These are phyloP conservation scores for Malthinus flaveolus DNA, from an alignment of 2,888 invertebrate species.

Conservation along the genomic window DNA sequence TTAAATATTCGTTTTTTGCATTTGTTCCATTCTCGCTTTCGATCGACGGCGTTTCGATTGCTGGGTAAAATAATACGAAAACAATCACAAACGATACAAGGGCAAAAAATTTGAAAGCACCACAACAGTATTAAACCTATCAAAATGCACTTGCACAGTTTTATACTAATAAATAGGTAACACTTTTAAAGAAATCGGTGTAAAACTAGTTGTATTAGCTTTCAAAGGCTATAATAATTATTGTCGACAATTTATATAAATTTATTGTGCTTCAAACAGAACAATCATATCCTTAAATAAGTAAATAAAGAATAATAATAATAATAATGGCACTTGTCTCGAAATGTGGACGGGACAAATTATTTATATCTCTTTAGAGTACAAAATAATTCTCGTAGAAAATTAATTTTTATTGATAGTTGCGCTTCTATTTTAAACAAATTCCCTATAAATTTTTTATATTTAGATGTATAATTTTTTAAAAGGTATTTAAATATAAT, in stretches of 20 bases:
- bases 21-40: too few species aligned
- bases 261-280: conserved; percentile 48
- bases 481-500: conserved; percentile 23
- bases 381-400: conserved; percentile 47
- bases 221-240: conserved; percentile 19
- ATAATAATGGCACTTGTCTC: not conserved
- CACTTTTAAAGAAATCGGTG: conserved; percentile 17
- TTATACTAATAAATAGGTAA: conserved; percentile 14
- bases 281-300: conserved; percentile 48
- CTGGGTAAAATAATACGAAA: too few species aligned
- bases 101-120: conserved; percentile 18
- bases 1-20: too few species aligned
- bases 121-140: conserved; percentile 22
- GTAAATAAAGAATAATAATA: too few species aligned
- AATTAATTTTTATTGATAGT: conserved; percentile 35
- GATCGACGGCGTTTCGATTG: too few species aligned
- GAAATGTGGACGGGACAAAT: conserved; percentile 8
- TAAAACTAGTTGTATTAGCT: conserved; percentile 17
- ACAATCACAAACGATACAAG: not conserved
- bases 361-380: conserved; percentile 47
- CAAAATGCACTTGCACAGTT: conserved; percentile 15
- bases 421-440: conserved; percentile 36
- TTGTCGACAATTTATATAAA: conserved; percentile 44
- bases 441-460: conserved; percentile 37
- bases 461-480: conserved; percentile 24